Percentiles rank a stretch among this genome's conserved stretches.
Evolutionary conservation across 2,113 vertebrate species (phyloP).

Genomic region (Oophaga pumilio): DNA sequence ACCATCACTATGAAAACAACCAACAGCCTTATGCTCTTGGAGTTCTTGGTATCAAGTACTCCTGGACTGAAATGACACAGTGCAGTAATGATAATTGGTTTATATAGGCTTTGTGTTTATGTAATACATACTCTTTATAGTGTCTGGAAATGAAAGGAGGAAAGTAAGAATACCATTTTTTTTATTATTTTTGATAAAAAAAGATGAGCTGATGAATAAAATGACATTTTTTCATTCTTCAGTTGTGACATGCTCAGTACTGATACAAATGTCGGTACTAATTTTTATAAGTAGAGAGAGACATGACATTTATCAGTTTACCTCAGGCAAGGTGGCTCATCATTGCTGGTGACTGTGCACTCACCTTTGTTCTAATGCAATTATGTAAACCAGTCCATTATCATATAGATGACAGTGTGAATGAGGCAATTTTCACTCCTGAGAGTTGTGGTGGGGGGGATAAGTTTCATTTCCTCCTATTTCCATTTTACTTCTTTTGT

Average conservation of each 20-base stretch:
- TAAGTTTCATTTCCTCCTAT: neutral
- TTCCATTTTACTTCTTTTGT: neutral
- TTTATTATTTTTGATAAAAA: neutral
- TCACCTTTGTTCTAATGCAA: constrained; percentile 25
- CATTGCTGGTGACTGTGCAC: neutral
- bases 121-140: no score
- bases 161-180: neutral
- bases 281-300: constrained; percentile 3
- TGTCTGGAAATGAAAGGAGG: neutral
- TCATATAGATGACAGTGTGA: constrained; percentile 18
- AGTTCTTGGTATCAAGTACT: no score
- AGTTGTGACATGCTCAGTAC: neutral
- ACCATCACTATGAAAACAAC: no score
- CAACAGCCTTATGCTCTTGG: no score
- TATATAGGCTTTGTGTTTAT: no score
- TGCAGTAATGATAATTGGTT: no score
- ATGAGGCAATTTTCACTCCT: neutral
- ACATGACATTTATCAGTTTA: neutral
- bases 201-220: neutral
- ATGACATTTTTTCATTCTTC: neutral
- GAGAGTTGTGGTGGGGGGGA: neutral
- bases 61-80: no score
- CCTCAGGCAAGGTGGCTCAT: constrained; percentile 26
- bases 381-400: constrained; percentile 19
- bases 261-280: neutral